Base-by-base conservation (phyloP, 2,888 invertebrate species). In the Oxytorus armatus region DNA sequence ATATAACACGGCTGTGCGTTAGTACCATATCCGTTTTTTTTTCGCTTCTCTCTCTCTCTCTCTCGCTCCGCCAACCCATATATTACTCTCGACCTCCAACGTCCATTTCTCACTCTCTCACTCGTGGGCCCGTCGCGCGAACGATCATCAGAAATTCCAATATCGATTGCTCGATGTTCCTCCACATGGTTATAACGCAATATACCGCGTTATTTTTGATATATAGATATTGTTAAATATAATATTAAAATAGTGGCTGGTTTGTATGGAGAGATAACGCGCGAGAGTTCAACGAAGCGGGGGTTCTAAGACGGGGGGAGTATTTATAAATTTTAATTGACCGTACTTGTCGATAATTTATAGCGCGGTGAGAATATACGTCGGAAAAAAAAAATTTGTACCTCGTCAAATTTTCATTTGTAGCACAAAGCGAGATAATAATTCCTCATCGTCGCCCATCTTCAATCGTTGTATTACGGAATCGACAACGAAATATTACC, bases 401-500 rank as follows among this genome's bases (percentile, higher is more conserved):
- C 14, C 59, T 68, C 73, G 57, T 77, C 73, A 65, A 68, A 44
- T 42, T 69, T 59, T 75, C 53, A 57, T 69, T 8, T n/a, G n/a
- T n/a, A n/a, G n/a, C 36, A 23, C 10, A 33, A 14, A 14, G 14
- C n/a, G n/a, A n/a, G 23, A 16, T 44, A 73, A 70, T 73, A 77
- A 80, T 80, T 42, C 61, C 57, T 80, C 80, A 73, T 77, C 61
- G 73, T 69, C 55, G 61, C 53, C 44, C n/a, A n/a, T n/a, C n/a
- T 5, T n/a, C 44, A 42, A 3, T n/a, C 36, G 11, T 4, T 29
- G 42, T 51, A 36, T 36, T 10, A n/a, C n/a, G n/a, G 76, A 61
- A 84, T 84, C 77, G 81, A 82, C 74, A 66, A n/a, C n/a, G n/a
- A n/a, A 74, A 81, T 72, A 84, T 82, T 80, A 83, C 84, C 84